phyloP scores from a whole-genome alignment of 2,113 vertebrate genomes.

The Uria aalge region DNA sequence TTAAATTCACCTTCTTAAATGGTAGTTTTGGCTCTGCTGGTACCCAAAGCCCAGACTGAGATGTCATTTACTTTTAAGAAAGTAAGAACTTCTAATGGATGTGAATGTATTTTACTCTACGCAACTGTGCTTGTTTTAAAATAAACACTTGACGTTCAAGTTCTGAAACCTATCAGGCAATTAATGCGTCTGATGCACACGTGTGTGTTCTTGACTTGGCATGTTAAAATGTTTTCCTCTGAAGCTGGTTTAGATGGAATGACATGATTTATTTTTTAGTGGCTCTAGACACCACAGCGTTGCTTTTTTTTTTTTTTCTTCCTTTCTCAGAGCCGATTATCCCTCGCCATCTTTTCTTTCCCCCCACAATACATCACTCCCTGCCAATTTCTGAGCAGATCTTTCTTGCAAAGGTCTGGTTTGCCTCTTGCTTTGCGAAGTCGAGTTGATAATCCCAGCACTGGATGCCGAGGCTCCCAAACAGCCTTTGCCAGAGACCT shows the following conservation, averaged over 20 bases:
- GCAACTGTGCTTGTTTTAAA: background rate
- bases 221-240: background rate
- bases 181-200: background rate
- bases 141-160: background rate
- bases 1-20: slow-evolving; percentile 16
- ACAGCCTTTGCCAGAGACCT: background rate
- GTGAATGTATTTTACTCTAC: background rate
- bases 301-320: background rate
- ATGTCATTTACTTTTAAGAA: background rate
- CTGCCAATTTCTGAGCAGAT: background rate
- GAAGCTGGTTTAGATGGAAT: background rate
- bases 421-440: background rate
- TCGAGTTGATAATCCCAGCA: background rate
- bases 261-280: background rate
- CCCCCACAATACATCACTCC: background rate
- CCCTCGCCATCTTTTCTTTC: background rate
- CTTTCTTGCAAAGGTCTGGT: background rate
- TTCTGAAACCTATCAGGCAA: background rate
- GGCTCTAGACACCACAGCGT: background rate
- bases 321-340: background rate
- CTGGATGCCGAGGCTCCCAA: background rate
- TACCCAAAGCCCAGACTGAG: background rate
- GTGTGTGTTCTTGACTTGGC: background rate
- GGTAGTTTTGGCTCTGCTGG: background rate
- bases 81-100: background rate